phyloP scores from a whole-genome alignment of 1,140 invertebrate genomes.

The Drosophila subpulchrella region DNA sequence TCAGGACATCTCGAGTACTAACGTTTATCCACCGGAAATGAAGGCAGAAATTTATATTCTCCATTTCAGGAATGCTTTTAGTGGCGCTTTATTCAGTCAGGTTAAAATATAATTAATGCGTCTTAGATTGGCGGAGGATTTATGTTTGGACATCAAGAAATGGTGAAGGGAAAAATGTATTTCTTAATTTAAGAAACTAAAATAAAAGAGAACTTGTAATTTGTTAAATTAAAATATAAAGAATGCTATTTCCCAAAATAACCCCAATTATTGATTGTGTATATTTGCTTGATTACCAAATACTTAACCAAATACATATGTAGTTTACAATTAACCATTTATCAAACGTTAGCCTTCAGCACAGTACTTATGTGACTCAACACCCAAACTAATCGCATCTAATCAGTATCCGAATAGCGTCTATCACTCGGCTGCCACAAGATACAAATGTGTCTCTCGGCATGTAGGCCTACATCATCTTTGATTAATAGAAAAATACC shows the following conservation, averaged over 20 bases:
- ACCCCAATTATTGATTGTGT: no score
- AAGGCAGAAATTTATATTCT: slow-evolving; percentile 25
- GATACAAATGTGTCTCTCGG: slow-evolving; percentile 42
- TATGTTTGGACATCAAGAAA: not conserved
- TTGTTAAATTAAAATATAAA: no score
- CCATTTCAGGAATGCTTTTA: slow-evolving; percentile 40
- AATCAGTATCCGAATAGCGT: slow-evolving; percentile 17
- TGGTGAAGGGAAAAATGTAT: no score
- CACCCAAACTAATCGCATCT: slow-evolving; percentile 28
- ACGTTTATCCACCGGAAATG: slow-evolving; percentile 33
- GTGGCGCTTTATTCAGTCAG: not conserved
- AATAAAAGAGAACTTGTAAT: not conserved
- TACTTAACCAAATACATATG: no score
- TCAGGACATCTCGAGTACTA: slow-evolving; percentile 32
- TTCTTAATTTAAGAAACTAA: not conserved
- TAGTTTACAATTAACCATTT: not conserved
- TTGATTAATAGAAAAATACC: slow-evolving; percentile 54
- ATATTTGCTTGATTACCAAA: no score
- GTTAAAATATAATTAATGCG: slow-evolving; percentile 34
- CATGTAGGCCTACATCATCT: slow-evolving; percentile 23
- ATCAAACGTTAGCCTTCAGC: slow-evolving; percentile 2
- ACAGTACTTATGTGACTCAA: slow-evolving; percentile 16
- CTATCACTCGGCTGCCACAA: slow-evolving; percentile 36
- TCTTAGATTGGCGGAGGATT: slow-evolving; percentile 17
- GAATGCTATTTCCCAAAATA: no score